Base-by-base conservation (phyloP, 1,140 invertebrate species). In the Bombus sibiricus region DNA sequence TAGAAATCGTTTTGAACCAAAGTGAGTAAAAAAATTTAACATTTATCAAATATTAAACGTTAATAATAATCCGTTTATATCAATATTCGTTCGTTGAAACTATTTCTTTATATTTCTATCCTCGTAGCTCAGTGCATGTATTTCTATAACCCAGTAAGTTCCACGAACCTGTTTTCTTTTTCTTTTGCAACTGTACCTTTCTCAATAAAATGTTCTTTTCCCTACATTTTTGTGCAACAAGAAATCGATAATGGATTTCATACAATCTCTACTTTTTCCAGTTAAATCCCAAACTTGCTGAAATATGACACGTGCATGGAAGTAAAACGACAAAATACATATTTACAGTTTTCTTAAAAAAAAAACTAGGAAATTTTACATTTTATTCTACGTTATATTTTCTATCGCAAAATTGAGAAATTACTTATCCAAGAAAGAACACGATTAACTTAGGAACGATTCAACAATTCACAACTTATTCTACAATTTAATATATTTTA, bases 11-110 rank as follows among this genome's bases (percentile, higher is more conserved):
- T 32, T 32, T 5, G 12, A 8, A 32, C 32, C 9, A 32, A 13
- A 53, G 18, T 18, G 18, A 32, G 1, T 47, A 9, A 12, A 39
- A 0, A 1, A 5, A 12, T 39, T 37, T 39, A 28, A 18, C 0
- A 28, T 37, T 32, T 39, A 39, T 69, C 37, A 25, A 25, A 37
- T 12, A 37, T 15, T n/a, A 37, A 22, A 25, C 15, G 15, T 18
- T 66, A 66, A 66, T 66, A 18, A 68, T 25, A 68, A 22, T 10
- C 0, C 18, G 18, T 62, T 62, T n/a, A 22, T 10, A 25, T 53
- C 47, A 22, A 53, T 34, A 68, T 18, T 34, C 66, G 15, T 22
- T 37, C n/a, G n/a, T n/a, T 0, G 15, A 10, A 37, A 8, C 8
- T 34, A 68, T 34, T 34, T 22, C 18, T 68, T 68, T 34, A 37